Conservation (phyloP, 2,113 vertebrate species). For the Delphinus delphis region DNA sequence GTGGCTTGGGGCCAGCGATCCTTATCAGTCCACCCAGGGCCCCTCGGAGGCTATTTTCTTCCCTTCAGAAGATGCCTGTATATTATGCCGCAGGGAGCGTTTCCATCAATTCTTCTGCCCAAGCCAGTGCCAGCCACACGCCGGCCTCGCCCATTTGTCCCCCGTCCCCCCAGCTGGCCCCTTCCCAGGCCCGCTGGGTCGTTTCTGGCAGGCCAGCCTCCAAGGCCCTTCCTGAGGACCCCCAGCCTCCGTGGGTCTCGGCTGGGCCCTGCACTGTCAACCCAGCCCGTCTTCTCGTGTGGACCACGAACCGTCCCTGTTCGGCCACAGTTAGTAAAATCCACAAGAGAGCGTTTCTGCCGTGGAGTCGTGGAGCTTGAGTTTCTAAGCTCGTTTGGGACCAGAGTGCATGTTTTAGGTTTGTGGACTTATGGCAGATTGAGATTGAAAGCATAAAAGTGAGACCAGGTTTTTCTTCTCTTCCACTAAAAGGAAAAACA, state of each 20-base stretch:
- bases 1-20: slow-evolving; percentile 79
- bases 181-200: neutral
- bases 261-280: neutral
- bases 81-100: neutral
- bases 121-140: neutral
- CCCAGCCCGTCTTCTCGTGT: neutral
- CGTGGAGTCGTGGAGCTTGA: neutral
- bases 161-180: neutral
- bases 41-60: slow-evolving; percentile 62
- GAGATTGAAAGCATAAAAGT: slow-evolving; percentile 1
- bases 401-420: neutral
- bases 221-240: neutral
- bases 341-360: neutral
- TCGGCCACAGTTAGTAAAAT: neutral
- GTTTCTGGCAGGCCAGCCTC: neutral
- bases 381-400: neutral
- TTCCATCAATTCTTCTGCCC: slow-evolving; percentile 54
- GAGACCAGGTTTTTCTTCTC: slow-evolving; percentile 27
- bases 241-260: neutral
- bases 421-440: neutral
- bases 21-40: slow-evolving; percentile 70
- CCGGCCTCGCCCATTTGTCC: neutral
- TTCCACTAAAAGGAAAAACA: neutral
- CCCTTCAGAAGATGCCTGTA: slow-evolving; percentile 68
- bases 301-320: neutral